phyloP scores from a whole-genome alignment of 2,797 vertebrate genomes.

The Aldrovandia affinis region DNA sequence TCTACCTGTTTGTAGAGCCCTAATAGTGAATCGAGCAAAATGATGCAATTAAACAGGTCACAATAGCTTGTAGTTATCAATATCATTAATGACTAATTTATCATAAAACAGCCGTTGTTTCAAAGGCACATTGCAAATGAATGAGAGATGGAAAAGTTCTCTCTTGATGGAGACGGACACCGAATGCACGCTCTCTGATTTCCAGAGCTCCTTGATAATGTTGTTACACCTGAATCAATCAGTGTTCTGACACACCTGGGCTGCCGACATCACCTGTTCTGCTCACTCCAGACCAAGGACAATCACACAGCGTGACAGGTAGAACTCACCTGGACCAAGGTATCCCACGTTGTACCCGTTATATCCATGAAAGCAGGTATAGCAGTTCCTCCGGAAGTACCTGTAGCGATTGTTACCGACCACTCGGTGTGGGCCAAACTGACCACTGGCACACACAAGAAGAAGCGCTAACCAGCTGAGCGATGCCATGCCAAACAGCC shows the following conservation, averaged over 20 bases:
- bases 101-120: not conserved
- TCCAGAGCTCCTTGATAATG: not conserved
- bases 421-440: slow-evolving; percentile 50
- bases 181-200: not conserved
- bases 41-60: not conserved
- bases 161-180: too few species aligned
- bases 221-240: not conserved
- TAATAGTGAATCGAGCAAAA: not conserved
- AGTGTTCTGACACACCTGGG: not conserved
- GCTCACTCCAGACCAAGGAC: not conserved
- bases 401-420: slow-evolving; percentile 58
- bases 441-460: slow-evolving; percentile 45
- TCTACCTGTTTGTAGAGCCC: not conserved
- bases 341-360: slow-evolving; percentile 53
- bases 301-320: not conserved
- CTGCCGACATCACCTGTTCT: not conserved
- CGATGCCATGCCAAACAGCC: slow-evolving; percentile 28
- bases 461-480: slow-evolving; percentile 34
- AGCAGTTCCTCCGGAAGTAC: slow-evolving; percentile 76
- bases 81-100: not conserved
- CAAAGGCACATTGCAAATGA: not conserved
- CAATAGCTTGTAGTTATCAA: not conserved
- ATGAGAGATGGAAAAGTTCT: not conserved
- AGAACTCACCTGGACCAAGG: slow-evolving; percentile 68
- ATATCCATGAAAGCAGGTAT: slow-evolving; percentile 70